These are phyloP conservation scores for Trachelus iudaicus DNA, from an alignment of 2,888 invertebrate species.

Conservation along the genomic window DNA sequence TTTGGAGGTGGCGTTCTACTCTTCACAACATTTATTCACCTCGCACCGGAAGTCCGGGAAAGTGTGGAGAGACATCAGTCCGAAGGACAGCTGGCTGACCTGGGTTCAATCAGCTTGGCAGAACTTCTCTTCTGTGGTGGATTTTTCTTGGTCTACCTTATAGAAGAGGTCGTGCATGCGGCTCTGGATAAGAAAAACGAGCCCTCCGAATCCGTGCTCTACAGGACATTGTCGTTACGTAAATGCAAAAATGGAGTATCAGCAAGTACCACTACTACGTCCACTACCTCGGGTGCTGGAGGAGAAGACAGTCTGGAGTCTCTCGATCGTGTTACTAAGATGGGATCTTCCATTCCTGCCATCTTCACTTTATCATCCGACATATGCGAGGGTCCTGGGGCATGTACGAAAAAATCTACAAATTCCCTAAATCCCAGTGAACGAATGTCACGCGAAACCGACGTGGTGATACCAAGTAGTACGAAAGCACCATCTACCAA, in stretches of 20 bases:
- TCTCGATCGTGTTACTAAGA: background rate
- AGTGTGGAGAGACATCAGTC: constrained; percentile 67
- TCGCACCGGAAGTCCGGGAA: constrained; percentile 75
- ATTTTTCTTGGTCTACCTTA: constrained; percentile 74
- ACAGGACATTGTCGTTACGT: constrained; percentile 69
- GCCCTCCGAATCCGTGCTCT: constrained; percentile 65
- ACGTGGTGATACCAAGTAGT: background rate
- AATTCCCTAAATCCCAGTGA: background rate
- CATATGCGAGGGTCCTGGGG: no score
- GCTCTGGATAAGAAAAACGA: constrained; percentile 66
- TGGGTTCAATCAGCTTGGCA: constrained; percentile 67
- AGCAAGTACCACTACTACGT: constrained; percentile 46
- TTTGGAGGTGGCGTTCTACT: constrained; percentile 76
- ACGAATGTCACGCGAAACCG: background rate
- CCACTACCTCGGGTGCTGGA: constrained; percentile 25
- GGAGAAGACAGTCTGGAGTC: background rate
- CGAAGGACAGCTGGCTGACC: constrained; percentile 63
- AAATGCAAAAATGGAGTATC: constrained; percentile 64
- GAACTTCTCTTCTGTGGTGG: constrained; percentile 73
- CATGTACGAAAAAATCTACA: background rate
- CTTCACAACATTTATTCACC: constrained; percentile 74
- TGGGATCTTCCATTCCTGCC: constrained; percentile 31
- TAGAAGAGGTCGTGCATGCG: constrained; percentile 73
- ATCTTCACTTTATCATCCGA: constrained; percentile 48
- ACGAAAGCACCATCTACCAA: background rate